Conservation (phyloP, 1,140 invertebrate species). For the Drosophila dunni region DNA sequence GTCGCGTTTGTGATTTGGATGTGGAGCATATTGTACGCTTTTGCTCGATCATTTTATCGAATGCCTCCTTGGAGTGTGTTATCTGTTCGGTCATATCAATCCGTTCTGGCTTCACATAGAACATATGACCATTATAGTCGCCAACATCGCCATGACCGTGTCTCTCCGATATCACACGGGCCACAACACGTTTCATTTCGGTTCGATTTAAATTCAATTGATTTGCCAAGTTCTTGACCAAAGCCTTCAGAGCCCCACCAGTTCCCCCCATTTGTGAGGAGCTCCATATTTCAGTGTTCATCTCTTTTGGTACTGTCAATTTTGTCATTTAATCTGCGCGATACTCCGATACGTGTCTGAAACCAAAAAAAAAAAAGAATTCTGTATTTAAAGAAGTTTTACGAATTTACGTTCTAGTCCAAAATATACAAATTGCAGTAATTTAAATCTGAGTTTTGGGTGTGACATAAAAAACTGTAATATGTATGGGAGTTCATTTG, state of each 20-base stretch:
- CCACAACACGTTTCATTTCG: slow-evolving; percentile 67
- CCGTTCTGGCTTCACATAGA: slow-evolving; percentile 61
- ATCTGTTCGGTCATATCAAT: slow-evolving; percentile 55
- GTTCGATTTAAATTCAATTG: slow-evolving; percentile 47
- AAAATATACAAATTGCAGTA: slow-evolving; percentile 4
- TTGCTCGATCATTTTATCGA: slow-evolving; percentile 55
- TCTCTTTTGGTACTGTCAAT: not conserved
- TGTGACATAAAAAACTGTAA: slow-evolving; percentile 2
- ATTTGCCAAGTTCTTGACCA: slow-evolving; percentile 63
- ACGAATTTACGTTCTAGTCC: not conserved
- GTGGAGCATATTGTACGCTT: slow-evolving; percentile 4
- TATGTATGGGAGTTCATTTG: not conserved
- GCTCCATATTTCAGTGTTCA: slow-evolving; percentile 50
- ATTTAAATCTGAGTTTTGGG: slow-evolving; percentile 4
- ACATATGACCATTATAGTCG: slow-evolving; percentile 66
- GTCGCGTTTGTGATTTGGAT: not conserved
- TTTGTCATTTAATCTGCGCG: slow-evolving; percentile 6
- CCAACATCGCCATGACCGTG: slow-evolving; percentile 56
- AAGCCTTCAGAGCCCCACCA: slow-evolving; percentile 59
- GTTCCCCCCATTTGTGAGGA: slow-evolving; percentile 52
- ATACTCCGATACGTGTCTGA: not conserved
- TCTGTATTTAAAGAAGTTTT: not conserved
- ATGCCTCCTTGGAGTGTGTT: slow-evolving; percentile 64
- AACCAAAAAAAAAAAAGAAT: not conserved
- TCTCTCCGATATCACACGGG: slow-evolving; percentile 64